Percentiles rank a stretch among this genome's conserved stretches.
Conservation (phyloP, 2,888 invertebrate species). For the Acanthopleura granulata region DNA sequence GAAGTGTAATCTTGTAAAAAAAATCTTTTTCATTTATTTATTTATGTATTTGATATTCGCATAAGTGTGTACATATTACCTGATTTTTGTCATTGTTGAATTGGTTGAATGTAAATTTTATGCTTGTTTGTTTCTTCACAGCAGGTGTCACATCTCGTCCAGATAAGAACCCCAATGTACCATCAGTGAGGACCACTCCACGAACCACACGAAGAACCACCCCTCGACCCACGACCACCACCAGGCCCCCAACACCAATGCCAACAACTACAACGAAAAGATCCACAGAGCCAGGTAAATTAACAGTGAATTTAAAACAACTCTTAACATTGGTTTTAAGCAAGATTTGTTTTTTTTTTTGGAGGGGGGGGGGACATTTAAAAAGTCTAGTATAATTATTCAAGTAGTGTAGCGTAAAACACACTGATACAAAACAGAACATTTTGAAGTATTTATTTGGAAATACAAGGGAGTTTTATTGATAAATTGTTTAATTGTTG, state of each 20-base stretch:
- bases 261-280: not conserved
- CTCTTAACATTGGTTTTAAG: not conserved
- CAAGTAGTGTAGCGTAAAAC: not conserved
- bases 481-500: no score
- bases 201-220: constrained; percentile 8
- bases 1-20: not conserved
- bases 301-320: not conserved
- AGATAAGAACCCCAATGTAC: not conserved
- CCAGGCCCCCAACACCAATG: not conserved
- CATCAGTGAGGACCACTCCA: not conserved
- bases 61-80: not conserved
- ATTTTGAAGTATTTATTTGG: no score
- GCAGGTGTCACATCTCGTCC: not conserved
- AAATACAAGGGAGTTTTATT: no score
- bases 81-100: not conserved
- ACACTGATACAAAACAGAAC: not conserved
- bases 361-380: no score
- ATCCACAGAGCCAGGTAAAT: not conserved
- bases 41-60: not conserved
- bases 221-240: not conserved
- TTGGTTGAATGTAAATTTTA: not conserved
- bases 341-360: not conserved
- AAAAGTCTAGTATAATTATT: no score
- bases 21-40: no score
- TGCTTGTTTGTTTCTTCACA: not conserved